A percentile compares a stretch with the other conserved stretches of the same genome.
Conservation (phyloP, 2,888 invertebrate genomes). For the Pyrgus malvae region DNA sequence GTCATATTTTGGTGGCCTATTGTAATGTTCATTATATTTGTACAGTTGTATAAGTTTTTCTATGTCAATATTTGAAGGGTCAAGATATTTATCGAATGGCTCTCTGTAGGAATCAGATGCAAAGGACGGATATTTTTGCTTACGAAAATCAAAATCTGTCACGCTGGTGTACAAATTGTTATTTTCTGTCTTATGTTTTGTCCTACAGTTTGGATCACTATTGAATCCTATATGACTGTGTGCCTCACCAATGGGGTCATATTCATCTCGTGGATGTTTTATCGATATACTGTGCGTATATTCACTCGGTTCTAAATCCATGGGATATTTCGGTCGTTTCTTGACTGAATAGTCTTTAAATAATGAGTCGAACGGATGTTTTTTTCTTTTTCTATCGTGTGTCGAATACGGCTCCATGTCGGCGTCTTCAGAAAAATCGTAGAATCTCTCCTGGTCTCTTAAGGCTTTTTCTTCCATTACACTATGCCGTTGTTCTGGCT, state of each 20-base stretch:
- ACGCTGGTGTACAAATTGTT: constrained; percentile 51
- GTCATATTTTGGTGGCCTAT: constrained; percentile 54
- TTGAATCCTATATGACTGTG: constrained; percentile 63
- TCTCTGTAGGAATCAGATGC: constrained; percentile 52
- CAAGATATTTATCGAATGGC: constrained; percentile 57
- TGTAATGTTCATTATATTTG: constrained; percentile 42
- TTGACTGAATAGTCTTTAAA: constrained; percentile 53
- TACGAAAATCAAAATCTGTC: constrained; percentile 53
- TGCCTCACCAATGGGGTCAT: constrained; percentile 48
- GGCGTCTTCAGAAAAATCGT: constrained; percentile 60
- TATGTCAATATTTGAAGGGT: constrained; percentile 54
- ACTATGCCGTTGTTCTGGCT: constrained; percentile 29
- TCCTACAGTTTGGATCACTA: constrained; percentile 67
- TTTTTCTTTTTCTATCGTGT: constrained; percentile 50
- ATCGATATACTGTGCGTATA: constrained; percentile 67
- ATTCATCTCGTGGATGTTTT: constrained; percentile 63
- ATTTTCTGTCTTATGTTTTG: constrained; percentile 56
- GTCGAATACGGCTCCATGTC: constrained; percentile 50
- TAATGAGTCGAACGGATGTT: constrained; percentile 51
- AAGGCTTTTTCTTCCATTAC: constrained; percentile 58
- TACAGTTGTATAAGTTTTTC: constrained; percentile 56
- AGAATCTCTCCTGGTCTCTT: constrained; percentile 63
- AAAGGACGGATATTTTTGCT: constrained; percentile 53
- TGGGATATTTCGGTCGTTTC: constrained; percentile 56
- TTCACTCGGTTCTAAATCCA: constrained; percentile 64